These are phyloP conservation scores for Heterochromis multidens DNA, from an alignment of 2,113 vertebrate genomes.

Conservation along the genomic window DNA sequence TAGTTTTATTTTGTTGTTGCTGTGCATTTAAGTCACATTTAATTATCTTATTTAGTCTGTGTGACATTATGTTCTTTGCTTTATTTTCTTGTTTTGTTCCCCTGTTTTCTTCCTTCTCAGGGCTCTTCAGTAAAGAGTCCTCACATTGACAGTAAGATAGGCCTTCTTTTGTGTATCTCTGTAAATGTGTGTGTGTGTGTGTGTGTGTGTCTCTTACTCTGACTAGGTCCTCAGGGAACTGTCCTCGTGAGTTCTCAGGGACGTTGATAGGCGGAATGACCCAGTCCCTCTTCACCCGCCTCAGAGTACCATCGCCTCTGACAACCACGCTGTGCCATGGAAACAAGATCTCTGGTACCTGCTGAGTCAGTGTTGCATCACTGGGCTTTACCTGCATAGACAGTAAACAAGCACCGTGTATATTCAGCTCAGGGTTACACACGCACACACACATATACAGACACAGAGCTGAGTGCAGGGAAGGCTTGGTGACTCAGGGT, in stretches of 20 bases:
- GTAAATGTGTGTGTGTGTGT: conserved; percentile 11
- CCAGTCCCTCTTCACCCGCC: conserved; percentile 97
- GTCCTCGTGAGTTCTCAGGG: conserved; percentile 93
- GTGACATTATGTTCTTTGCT: background rate
- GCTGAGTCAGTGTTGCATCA: conserved; percentile 61
- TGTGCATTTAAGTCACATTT: background rate
- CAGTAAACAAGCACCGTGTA: conserved; percentile 36
- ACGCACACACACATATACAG: background rate
- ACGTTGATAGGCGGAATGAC: conserved; percentile 98
- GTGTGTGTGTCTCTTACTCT: conserved; percentile 77
- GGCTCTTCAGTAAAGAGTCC: background rate
- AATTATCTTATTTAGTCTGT: background rate
- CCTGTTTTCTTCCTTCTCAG: background rate
- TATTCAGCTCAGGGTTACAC: background rate
- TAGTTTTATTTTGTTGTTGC: background rate
- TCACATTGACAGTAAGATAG: background rate
- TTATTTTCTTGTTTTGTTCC: background rate
- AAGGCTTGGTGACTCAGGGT: conserved; percentile 31
- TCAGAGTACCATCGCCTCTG: conserved; percentile 80
- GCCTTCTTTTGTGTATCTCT: background rate
- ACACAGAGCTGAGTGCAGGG: background rate
- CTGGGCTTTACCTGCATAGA: conserved; percentile 45
- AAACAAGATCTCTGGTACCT: conserved; percentile 87
- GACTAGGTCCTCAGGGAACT: conserved; percentile 96
- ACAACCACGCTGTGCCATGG: conserved; percentile 78